A percentile compares a stretch with the other conserved stretches of the same genome.
These are phyloP conservation scores for Antheraea mylitta DNA, from an alignment of 1,140 invertebrate species.

Conservation along the genomic window DNA sequence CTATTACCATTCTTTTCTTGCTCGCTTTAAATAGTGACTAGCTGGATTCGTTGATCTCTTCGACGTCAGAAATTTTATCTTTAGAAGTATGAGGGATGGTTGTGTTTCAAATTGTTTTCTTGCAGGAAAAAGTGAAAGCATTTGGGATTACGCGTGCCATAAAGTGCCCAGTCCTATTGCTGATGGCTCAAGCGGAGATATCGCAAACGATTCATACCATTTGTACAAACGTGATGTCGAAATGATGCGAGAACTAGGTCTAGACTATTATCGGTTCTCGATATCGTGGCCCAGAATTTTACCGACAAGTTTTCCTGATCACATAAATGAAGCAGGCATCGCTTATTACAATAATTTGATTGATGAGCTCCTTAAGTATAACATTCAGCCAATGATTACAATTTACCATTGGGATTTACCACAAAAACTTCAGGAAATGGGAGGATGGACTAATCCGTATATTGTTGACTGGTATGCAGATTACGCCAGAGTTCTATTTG, in stretches of 20 bases:
- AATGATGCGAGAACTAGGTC: slow-evolving; percentile 43
- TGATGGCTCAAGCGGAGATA: slow-evolving; percentile 58
- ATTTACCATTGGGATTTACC: slow-evolving; percentile 83
- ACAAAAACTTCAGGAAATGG: slow-evolving; percentile 77
- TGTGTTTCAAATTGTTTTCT: not conserved
- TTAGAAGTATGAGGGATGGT: too few relatives aligned
- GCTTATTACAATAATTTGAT: slow-evolving; percentile 81
- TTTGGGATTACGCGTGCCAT: slow-evolving; percentile 7
- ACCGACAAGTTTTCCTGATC: slow-evolving; percentile 75
- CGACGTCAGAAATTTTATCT: too few relatives aligned
- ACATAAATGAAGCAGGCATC: slow-evolving; percentile 78
- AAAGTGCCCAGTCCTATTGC: not conserved
- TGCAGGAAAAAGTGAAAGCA: slow-evolving; percentile 4
- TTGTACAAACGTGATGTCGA: slow-evolving; percentile 64
- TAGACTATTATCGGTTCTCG: slow-evolving; percentile 80
- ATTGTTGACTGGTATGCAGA: slow-evolving; percentile 80
- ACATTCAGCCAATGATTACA: slow-evolving; percentile 79
- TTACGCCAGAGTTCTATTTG: slow-evolving; percentile 79
- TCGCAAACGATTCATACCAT: slow-evolving; percentile 41
- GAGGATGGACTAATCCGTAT: slow-evolving; percentile 81
- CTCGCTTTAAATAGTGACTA: too few relatives aligned
- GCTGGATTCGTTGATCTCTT: too few relatives aligned
- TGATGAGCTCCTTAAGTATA: slow-evolving; percentile 70
- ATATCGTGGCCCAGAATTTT: slow-evolving; percentile 82
- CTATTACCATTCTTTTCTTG: too few relatives aligned